phyloP scores from a whole-genome alignment of 2,113 vertebrate species.

The Struthio camelus region DNA sequence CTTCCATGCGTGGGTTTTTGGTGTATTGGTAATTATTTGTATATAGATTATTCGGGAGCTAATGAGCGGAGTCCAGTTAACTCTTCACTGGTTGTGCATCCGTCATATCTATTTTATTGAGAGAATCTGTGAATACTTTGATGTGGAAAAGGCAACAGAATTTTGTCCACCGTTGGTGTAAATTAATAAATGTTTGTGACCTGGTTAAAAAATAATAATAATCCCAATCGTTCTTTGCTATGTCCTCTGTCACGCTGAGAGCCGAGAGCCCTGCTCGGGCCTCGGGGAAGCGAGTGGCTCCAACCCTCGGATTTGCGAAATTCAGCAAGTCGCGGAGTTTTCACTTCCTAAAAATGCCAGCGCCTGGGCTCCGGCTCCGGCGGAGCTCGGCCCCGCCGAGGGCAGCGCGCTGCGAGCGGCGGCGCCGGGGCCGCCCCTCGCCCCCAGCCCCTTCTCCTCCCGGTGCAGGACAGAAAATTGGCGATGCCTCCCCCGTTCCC shows the following conservation, averaged over 20 bases:
- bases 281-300: not conserved
- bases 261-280: not conserved
- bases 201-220: constrained; percentile 58
- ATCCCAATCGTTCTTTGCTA: constrained; percentile 51
- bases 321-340: not conserved
- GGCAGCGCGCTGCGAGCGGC: no score
- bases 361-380: not conserved
- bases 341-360: not conserved
- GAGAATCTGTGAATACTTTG: constrained; percentile 87
- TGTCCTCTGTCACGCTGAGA: constrained; percentile 62
- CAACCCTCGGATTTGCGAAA: not conserved
- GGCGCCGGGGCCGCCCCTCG: not conserved
- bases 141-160: constrained; percentile 80
- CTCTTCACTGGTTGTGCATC: constrained; percentile 81
- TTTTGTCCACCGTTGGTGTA: constrained; percentile 88
- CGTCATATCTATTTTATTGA: constrained; percentile 83
- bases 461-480: not conserved
- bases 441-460: not conserved
- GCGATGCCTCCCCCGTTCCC: not conserved
- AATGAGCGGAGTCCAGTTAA: constrained; percentile 79
- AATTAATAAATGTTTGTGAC: constrained; percentile 97
- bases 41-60: constrained; percentile 79
- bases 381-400: no score
- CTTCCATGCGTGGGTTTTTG: constrained; percentile 55
- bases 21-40: constrained; percentile 84